Percentiles rank a stretch among this genome's conserved stretches.
Conservation (phyloP, 1,140 invertebrate species). For the Drosophila auraria region DNA sequence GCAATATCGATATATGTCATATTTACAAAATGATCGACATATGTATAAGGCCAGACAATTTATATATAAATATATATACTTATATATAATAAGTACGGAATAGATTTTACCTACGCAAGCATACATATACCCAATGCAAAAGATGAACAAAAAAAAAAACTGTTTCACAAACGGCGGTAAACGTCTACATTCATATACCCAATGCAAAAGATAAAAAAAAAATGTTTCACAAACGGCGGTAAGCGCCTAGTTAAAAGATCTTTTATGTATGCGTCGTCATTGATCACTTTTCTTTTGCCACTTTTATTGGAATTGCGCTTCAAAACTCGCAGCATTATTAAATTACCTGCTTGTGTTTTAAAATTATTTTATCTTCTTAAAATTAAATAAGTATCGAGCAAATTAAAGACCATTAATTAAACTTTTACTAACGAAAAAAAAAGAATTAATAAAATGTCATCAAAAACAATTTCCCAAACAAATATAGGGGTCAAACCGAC, state of each 20-base stretch:
- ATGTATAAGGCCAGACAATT: constrained; percentile 30
- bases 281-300: too few relatives aligned
- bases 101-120: constrained; percentile 25
- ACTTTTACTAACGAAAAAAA: too few relatives aligned
- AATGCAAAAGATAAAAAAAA: neutral
- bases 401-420: too few relatives aligned
- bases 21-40: constrained; percentile 37
- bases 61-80: constrained; percentile 30
- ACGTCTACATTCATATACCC: neutral
- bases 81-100: constrained; percentile 6
- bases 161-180: neutral
- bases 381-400: too few relatives aligned
- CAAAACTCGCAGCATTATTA: too few relatives aligned
- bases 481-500: too few relatives aligned
- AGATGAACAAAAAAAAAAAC: neutral
- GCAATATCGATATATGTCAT: constrained; percentile 33
- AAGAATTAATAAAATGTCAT: too few relatives aligned
- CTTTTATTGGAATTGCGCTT: too few relatives aligned
- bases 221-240: neutral
- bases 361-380: too few relatives aligned
- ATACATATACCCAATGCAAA: neutral
- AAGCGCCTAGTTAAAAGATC: neutral
- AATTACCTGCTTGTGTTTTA: too few relatives aligned
- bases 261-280: too few relatives aligned
- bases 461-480: too few relatives aligned